Base-by-base conservation (phyloP, 2,797 vertebrate species). In the Sebastes diploproa region DNA sequence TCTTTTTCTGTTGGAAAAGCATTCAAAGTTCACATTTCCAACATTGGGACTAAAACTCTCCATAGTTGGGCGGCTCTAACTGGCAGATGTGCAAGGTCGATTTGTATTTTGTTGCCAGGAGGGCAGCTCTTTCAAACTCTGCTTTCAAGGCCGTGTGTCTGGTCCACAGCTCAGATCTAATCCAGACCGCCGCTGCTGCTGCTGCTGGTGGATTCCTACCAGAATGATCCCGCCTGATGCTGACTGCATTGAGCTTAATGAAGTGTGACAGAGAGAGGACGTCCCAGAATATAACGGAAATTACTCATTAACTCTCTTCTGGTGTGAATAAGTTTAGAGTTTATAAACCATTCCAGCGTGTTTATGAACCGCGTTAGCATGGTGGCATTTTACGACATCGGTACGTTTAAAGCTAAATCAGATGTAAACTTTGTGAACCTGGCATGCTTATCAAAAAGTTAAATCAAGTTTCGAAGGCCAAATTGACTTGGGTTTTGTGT, bases 141-240 rank as follows among this genome's bases (percentile, higher is more conserved):
- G n/a, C 60, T 81, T 81, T 68, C 75, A 83, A 72, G 76, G 75
- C 65, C 23, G 30, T 32, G 14, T 12, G 75, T 81, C 78, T 88
- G 75, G 69, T 75, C 76, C 60, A 46, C 22, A 85, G 70, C 71
- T 88, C 38, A 71, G 34, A 54, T 77, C 23, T 56, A 32, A 65
- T 64, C 72, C 63, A 59, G 25, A 65, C 63, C 77, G 23, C 34
- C 2, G 63, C 69, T 81, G 34, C 67, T 78, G 23, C 27, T 36
- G 63, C 69, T 81, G 34, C 76, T 87, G 90, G 75, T 78, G 23
- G 77, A 78, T 66, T 77, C 27, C 63, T n/a, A 50, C 71, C 61
- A 73, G 29, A 75, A 59, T 20, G 25, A 83, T 75, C 73, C 55
- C 58, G 16, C 56, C 60, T 69, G 58, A 30, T 66, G 79, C 32